A percentile compares a stretch with the other conserved stretches of the same genome.
phyloP scores from a whole-genome alignment of 2,888 invertebrate species.

The Sceliomorpha sp. region DNA sequence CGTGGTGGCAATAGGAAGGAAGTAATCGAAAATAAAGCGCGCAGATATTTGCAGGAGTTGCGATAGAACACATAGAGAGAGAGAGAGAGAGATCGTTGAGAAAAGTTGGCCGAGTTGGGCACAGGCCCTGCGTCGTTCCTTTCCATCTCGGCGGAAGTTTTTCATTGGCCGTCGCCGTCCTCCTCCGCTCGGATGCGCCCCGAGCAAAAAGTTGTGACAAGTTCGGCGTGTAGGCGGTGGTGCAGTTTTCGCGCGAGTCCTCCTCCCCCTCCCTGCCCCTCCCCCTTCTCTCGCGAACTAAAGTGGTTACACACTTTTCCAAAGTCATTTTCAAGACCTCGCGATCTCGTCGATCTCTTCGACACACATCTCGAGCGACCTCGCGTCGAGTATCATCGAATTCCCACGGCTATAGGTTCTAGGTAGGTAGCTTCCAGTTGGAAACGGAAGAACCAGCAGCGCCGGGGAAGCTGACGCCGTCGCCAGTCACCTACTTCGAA shows the following conservation, averaged over 20 bases:
- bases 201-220: constrained; percentile 48
- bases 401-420: constrained; percentile 23
- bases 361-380: constrained; percentile 33
- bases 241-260: constrained; percentile 14
- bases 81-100: constrained; percentile 36
- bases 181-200: constrained; percentile 32
- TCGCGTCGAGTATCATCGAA: constrained; percentile 32
- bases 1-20: no score
- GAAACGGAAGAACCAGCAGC: constrained; percentile 3
- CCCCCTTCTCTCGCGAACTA: constrained; percentile 28
- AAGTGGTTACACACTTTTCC: constrained; percentile 46
- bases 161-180: constrained; percentile 44
- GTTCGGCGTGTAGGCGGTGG: constrained; percentile 32
- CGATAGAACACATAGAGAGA: constrained; percentile 40
- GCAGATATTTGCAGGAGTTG: constrained; percentile 19
- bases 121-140: constrained; percentile 14
- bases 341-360: constrained; percentile 42
- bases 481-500: constrained; percentile 8
- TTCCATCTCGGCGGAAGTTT: constrained; percentile 38
- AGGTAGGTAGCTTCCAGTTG: constrained; percentile 10
- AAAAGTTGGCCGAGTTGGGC: constrained; percentile 25
- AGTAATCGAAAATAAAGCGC: constrained; percentile 34
- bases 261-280: no score
- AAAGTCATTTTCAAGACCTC: constrained; percentile 43
- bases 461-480: no score